Evolutionary conservation across 2,888 invertebrate species (phyloP).

Genomic region (Torymus texanus): DNA sequence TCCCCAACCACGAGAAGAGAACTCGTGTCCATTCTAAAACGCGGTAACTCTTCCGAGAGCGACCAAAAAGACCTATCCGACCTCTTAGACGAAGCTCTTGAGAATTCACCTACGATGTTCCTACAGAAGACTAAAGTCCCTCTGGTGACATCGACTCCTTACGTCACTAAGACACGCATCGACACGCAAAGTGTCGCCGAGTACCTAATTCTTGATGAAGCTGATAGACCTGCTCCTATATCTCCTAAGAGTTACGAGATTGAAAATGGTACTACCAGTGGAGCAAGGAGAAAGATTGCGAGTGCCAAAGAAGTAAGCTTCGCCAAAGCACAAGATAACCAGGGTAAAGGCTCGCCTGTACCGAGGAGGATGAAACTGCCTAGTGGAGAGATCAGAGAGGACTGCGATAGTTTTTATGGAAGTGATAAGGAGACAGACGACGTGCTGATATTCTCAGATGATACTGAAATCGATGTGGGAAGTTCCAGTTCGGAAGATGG

Average conservation of each 20-base stretch:
- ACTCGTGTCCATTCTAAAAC: constrained; percentile 43
- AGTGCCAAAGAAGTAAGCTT: constrained; percentile 47
- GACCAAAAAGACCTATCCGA: constrained; percentile 30
- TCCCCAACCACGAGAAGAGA: constrained; percentile 21
- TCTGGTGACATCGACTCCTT: constrained; percentile 29
- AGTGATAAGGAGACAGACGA: constrained; percentile 81
- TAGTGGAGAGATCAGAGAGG: constrained; percentile 68
- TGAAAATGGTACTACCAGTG: constrained; percentile 60
- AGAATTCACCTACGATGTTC: constrained; percentile 46
- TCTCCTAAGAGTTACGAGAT: background rate
- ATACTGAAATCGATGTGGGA: constrained; percentile 76
- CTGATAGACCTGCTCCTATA: constrained; percentile 56
- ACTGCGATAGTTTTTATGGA: constrained; percentile 79
- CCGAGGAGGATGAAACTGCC: constrained; percentile 37
- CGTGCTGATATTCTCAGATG: constrained; percentile 79
- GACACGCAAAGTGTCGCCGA: constrained; percentile 70
- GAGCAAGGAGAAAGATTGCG: constrained; percentile 69
- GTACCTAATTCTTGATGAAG: constrained; percentile 70
- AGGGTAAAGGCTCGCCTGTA: constrained; percentile 18
- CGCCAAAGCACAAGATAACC: constrained; percentile 12
- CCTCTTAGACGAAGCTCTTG: constrained; percentile 43
- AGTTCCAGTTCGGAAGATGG: constrained; percentile 74
- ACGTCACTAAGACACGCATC: constrained; percentile 58
- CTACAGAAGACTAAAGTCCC: constrained; percentile 38
- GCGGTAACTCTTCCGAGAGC: constrained; percentile 7